Conservation (phyloP, 2,797 vertebrate species). For the Rousettus madagascariensis region DNA sequence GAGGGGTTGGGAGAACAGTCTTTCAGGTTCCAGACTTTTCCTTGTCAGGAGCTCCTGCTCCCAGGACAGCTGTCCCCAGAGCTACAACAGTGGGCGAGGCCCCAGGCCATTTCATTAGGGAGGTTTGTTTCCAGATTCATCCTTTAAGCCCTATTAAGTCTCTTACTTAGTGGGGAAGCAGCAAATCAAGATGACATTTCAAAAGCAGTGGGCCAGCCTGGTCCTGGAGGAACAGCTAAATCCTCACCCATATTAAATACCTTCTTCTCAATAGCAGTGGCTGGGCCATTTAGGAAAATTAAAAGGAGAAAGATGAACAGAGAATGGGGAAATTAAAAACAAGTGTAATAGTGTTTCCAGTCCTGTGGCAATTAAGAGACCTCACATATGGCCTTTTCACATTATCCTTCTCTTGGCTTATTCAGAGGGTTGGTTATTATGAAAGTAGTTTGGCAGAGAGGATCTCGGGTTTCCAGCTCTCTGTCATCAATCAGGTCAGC, state of each 20-base stretch:
- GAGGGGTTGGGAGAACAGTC: neutral
- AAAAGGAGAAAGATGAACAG: conserved; percentile 82
- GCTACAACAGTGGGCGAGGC: neutral
- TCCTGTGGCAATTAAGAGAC: conserved; percentile 81
- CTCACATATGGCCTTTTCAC: conserved; percentile 82
- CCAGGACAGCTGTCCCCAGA: conserved; percentile 56
- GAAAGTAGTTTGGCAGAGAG: conserved; percentile 82
- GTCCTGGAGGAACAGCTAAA: conserved; percentile 86
- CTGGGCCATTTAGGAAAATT: conserved; percentile 89
- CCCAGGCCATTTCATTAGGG: conserved; percentile 83
- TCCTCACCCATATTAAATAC: conserved; percentile 87
- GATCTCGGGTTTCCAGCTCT: conserved; percentile 81
- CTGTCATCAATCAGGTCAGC: conserved; percentile 65
- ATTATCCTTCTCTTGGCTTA: conserved; percentile 85
- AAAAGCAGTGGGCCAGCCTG: conserved; percentile 79
- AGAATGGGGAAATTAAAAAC: conserved; percentile 81
- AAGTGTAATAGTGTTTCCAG: conserved; percentile 82
- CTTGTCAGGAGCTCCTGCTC: conserved; percentile 44
- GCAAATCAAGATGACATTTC: conserved; percentile 90
- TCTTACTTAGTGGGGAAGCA: conserved; percentile 84
- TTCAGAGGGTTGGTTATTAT: conserved; percentile 83
- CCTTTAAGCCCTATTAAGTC: conserved; percentile 85
- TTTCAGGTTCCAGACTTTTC: conserved; percentile 25
- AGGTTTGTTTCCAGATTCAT: conserved; percentile 81
- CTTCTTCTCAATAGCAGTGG: conserved; percentile 82